phyloP scores from a whole-genome alignment of 2,113 vertebrate genomes.

The Stegastes partitus region DNA sequence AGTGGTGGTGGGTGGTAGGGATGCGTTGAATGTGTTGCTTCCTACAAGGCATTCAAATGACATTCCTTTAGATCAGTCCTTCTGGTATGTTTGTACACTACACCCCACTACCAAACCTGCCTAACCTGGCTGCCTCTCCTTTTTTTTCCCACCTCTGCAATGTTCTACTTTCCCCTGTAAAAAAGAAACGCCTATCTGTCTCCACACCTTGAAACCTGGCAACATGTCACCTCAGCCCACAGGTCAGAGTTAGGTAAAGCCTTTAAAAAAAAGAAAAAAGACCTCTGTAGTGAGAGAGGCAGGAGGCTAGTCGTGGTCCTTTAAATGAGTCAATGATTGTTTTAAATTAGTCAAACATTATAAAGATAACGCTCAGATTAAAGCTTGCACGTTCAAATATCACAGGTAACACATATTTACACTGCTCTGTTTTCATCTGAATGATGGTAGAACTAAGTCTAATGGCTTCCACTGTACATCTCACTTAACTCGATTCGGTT shows the following conservation, averaged over 20 bases:
- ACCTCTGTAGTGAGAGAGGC: constrained; percentile 15
- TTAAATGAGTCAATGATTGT: constrained; percentile 41
- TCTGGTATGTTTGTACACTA: constrained; percentile 65
- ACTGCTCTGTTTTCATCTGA: constrained; percentile 2
- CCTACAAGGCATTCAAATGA: constrained; percentile 74
- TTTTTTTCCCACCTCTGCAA: constrained; percentile 1
- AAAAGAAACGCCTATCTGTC: constrained; percentile 47
- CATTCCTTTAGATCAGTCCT: constrained; percentile 79
- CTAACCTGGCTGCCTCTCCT: constrained; percentile 76
- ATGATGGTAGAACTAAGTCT: constrained; percentile 3
- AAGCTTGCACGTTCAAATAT: constrained; percentile 10
- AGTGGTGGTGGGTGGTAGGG: constrained; percentile 11
- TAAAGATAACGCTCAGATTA: neutral
- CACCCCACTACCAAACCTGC: constrained; percentile 77
- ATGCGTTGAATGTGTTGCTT: constrained; percentile 52
- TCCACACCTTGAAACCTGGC: constrained; percentile 69
- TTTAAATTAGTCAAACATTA: constrained; percentile 19
- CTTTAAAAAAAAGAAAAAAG: neutral
- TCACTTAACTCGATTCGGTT: constrained; percentile 36
- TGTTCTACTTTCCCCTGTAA: neutral
- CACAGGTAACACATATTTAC: neutral
- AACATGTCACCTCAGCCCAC: constrained; percentile 51
- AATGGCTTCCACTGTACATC: neutral
- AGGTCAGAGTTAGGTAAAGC: constrained; percentile 54
- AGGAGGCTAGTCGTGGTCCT: constrained; percentile 9